Percentiles rank a stretch among this genome's conserved stretches.
Evolutionary conservation across 2,888 invertebrate genomes (phyloP).

Genomic region (Trichogramma evanescens): DNA sequence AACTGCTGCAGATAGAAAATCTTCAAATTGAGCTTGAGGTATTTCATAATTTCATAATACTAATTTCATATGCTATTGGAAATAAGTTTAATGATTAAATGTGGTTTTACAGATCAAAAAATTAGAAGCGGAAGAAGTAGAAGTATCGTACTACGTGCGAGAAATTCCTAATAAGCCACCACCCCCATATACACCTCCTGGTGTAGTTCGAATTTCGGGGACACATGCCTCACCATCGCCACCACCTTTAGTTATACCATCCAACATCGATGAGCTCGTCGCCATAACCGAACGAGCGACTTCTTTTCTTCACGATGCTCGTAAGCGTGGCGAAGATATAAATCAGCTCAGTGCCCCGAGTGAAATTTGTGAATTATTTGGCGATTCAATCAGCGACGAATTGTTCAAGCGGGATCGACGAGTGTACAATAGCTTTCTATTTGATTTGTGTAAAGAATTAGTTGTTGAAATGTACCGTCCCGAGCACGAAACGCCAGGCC

Average conservation of each 20-base stretch:
- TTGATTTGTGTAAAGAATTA: slow-evolving; percentile 59
- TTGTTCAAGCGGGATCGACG: slow-evolving; percentile 34
- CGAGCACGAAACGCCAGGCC: slow-evolving; percentile 45
- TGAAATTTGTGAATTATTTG: slow-evolving; percentile 37
- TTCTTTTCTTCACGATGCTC: slow-evolving; percentile 47
- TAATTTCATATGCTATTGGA: not conserved
- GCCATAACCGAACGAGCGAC: slow-evolving; percentile 48
- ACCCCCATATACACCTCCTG: slow-evolving; percentile 66
- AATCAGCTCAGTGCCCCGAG: slow-evolving; percentile 36
- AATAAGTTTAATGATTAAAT: not conserved
- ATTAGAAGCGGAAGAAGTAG: slow-evolving; percentile 52
- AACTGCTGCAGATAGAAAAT: slow-evolving; percentile 57
- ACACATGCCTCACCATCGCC: slow-evolving; percentile 38
- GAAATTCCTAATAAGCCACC: slow-evolving; percentile 71
- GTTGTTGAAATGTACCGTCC: slow-evolving; percentile 51
- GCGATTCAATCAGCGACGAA: slow-evolving; percentile 33
- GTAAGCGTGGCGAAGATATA: slow-evolving; percentile 38
- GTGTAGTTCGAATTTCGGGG: slow-evolving; percentile 33
- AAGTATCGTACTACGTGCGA: slow-evolving; percentile 54
- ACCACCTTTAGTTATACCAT: slow-evolving; percentile 45
- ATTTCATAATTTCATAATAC: slow-evolving; percentile 10
- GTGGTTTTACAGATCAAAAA: slow-evolving; percentile 53
- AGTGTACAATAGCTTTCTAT: slow-evolving; percentile 54
- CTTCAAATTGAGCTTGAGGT: slow-evolving; percentile 61
- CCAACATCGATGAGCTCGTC: slow-evolving; percentile 48